Conservation (phyloP, 2,888 invertebrate genomes). For the Meliscaeva auricollis region DNA sequence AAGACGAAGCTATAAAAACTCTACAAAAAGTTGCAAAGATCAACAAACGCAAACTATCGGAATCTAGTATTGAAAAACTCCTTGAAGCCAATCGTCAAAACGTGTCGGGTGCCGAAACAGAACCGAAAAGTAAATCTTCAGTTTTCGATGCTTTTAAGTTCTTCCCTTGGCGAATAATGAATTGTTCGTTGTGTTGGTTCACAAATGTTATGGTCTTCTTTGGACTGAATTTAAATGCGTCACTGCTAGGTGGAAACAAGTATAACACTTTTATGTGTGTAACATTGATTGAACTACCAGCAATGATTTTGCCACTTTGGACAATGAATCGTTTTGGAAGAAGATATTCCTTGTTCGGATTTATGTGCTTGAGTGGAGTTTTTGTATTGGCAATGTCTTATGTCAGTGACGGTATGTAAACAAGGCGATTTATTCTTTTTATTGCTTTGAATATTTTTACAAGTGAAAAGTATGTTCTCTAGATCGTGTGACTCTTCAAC, state of each 20-base stretch:
- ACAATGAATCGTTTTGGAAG: constrained; percentile 88
- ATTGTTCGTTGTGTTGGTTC: constrained; percentile 92
- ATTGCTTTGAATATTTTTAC: too few species aligned
- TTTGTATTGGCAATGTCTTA: constrained; percentile 81
- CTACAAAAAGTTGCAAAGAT: constrained; percentile 87
- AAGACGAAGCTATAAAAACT: constrained; percentile 85
- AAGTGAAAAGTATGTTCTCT: background rate
- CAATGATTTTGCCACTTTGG: constrained; percentile 87
- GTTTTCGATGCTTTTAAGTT: constrained; percentile 80
- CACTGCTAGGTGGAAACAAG: constrained; percentile 89
- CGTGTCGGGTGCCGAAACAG: constrained; percentile 76
- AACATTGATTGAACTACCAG: constrained; percentile 88
- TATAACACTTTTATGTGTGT: constrained; percentile 90
- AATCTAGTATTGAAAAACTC: constrained; percentile 78
- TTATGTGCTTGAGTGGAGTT: constrained; percentile 11
- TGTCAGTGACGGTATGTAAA: constrained; percentile 77
- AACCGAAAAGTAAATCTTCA: constrained; percentile 80
- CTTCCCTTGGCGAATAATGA: constrained; percentile 83
- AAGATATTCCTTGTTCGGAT: constrained; percentile 86
- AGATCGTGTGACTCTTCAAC: constrained; percentile 28
- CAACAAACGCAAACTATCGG: constrained; percentile 83
- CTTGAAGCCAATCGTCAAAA: constrained; percentile 78
- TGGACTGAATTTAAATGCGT: constrained; percentile 91
- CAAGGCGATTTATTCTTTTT: too few species aligned
- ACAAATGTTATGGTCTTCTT: constrained; percentile 92